Conservation (phyloP, 2,797 vertebrate species). For the Poeciliopsis paucimaculata region DNA sequence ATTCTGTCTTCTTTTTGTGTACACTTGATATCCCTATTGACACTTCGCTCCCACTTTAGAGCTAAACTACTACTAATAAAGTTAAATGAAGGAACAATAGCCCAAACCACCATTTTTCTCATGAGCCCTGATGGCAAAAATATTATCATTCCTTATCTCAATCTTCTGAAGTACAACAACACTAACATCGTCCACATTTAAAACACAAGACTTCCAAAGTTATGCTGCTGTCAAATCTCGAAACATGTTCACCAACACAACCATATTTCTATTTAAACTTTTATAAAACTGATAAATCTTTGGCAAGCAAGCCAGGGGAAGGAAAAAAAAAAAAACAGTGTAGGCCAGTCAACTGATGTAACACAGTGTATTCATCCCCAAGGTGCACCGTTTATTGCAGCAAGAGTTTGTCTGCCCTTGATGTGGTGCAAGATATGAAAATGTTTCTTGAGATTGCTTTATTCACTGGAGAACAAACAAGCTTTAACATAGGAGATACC, state of each 20-base stretch:
- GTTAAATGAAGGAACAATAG: background rate
- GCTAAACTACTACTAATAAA: background rate
- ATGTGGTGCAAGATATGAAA: background rate
- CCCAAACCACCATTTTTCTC: background rate
- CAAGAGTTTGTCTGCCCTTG: background rate
- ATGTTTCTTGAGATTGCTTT: background rate
- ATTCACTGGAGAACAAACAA: background rate
- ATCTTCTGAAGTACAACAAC: background rate
- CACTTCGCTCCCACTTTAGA: background rate
- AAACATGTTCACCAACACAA: background rate
- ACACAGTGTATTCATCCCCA: background rate
- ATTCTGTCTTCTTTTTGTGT: background rate
- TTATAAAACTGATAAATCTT: background rate
- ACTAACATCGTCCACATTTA: background rate
- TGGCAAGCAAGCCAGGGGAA: background rate
- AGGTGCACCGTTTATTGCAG: background rate
- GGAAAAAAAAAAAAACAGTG: background rate
- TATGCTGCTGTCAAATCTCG: background rate
- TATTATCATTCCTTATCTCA: background rate
- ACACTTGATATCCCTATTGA: background rate
- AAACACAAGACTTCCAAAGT: background rate
- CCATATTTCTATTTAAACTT: background rate
- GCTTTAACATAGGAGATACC: background rate
- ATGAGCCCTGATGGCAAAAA: background rate
- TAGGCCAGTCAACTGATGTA: background rate